Evolutionary conservation across 53 echinoderm and acorn worm species (phyloP), one percentile per base, ranked within the genome.

Genomic region (Patiria pectinifera): DNA sequence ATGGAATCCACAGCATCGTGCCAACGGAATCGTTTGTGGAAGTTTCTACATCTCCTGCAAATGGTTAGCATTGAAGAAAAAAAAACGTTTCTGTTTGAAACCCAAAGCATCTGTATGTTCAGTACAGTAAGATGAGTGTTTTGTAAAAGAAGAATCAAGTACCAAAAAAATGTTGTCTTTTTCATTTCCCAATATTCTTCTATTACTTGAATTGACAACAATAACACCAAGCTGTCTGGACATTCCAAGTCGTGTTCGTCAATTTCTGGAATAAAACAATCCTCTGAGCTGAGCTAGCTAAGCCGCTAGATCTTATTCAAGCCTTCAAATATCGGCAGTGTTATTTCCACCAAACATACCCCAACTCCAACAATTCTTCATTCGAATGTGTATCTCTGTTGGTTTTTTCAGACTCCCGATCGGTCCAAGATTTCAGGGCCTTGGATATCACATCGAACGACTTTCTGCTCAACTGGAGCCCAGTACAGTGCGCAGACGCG

Each of bases 401-500:
- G 1, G 0, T 58, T 13, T 24, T 4, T 78, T 26, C 25, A 87
- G 87, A 87, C 19, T 75, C 87, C 35, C 16, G 44, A 18, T 21
- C 10, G 35, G 87, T 87, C 21, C 19, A 78, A 60, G 77, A 19
- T 11, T 35, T 87, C 7, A 58, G 7, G 43, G 78, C 18, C 5
- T 43, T 59, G 43, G 78, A 76, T 58, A 58, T 23, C 15, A 35
- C 60, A 58, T 13, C 87, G 19, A 61, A 61, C 43, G 45, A 19
- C 4, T 71, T 87, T 23, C 23, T 49, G 11, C 58, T 87, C 9
- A 78, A 59, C 16, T 87, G 87, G 87, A 59, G 49, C 6, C 78
- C 87, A 59, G 87, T 87, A 11, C 87, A 87, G 76, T 87, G 87
- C 59, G 87, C 87, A 2, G 21, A 13, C 4, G 45, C 13, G 4